Percentiles rank a stretch among this genome's conserved stretches.
These are phyloP conservation scores for Ecdyonurus torrentis DNA, from an alignment of 2,888 invertebrate species.

Conservation along the genomic window DNA sequence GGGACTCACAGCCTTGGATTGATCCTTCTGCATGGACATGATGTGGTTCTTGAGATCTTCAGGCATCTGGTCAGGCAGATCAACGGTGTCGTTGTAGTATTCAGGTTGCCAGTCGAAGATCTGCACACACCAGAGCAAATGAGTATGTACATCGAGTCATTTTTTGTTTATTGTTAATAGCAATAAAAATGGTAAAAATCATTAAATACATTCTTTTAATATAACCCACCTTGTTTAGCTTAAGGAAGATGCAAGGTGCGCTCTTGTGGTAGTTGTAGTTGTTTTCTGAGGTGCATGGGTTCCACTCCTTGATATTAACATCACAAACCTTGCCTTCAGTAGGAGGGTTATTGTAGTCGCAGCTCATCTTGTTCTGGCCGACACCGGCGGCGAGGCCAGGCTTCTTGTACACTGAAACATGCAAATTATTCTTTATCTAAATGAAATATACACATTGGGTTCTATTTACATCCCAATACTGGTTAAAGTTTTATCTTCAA, in stretches of 20 bases:
- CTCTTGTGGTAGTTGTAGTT: constrained; percentile 76
- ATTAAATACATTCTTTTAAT: too few relatives aligned
- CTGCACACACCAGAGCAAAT: constrained; percentile 37
- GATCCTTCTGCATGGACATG: constrained; percentile 22
- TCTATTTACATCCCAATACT: not conserved
- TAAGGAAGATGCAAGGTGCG: constrained; percentile 89
- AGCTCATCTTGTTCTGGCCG: constrained; percentile 41
- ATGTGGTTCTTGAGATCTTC: constrained; percentile 56
- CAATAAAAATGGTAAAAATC: not conserved
- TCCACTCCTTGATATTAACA: constrained; percentile 53
- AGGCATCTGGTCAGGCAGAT: constrained; percentile 58
- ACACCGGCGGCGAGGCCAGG: constrained; percentile 17
- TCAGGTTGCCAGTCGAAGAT: constrained; percentile 79
- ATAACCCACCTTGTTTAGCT: constrained; percentile 80
- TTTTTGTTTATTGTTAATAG: too few relatives aligned
- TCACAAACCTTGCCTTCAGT: constrained; percentile 61
- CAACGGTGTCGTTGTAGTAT: constrained; percentile 53
- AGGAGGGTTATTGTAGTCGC: constrained; percentile 42
- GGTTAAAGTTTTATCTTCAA: too few relatives aligned
- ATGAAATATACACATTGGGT: not conserved
- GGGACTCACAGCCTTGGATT: constrained; percentile 26
- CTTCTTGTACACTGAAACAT: constrained; percentile 26
- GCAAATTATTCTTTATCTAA: constrained; percentile 10
- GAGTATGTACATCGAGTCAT: too few relatives aligned
- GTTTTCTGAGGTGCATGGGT: constrained; percentile 56